phyloP scores from a whole-genome alignment of 2,113 vertebrate species.

The Eupsittula cactorum region DNA sequence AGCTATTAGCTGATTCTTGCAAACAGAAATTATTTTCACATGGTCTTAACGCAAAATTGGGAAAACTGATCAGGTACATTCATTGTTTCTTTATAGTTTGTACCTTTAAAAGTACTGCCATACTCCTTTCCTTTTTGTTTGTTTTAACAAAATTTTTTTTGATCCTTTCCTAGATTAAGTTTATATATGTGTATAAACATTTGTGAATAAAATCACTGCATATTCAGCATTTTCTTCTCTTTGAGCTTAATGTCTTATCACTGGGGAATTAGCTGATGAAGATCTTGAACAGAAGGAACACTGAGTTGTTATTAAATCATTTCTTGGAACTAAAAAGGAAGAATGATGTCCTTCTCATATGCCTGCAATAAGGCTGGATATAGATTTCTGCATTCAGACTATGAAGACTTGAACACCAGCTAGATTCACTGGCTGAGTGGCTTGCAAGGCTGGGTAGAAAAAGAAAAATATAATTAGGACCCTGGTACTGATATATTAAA shows the following conservation, averaged over 20 bases:
- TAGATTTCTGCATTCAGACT: not conserved
- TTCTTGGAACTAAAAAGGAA: not conserved
- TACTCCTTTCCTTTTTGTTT: not conserved
- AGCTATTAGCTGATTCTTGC: not conserved
- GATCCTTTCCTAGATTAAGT: not conserved
- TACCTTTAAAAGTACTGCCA: not conserved
- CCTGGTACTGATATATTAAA: not conserved
- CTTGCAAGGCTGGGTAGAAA: not conserved
- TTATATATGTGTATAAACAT: not conserved
- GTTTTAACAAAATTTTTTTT: not conserved
- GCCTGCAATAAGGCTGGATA: not conserved
- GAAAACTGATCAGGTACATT: not conserved
- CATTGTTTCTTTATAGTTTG: not conserved
- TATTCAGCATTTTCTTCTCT: not conserved
- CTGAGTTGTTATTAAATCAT: not conserved
- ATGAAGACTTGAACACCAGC: not conserved
- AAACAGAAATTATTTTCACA: not conserved
- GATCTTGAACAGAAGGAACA: not conserved
- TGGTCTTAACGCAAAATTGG: not conserved
- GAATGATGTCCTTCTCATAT: not conserved
- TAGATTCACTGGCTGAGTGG: not conserved
- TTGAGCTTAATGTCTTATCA: not conserved
- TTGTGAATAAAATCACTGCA: not conserved
- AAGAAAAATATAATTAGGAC: not conserved
- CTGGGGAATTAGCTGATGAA: not conserved